Evolutionary conservation across 2,797 vertebrate genomes (phyloP).

Genomic region (Heteromormyrus szaboi): DNA sequence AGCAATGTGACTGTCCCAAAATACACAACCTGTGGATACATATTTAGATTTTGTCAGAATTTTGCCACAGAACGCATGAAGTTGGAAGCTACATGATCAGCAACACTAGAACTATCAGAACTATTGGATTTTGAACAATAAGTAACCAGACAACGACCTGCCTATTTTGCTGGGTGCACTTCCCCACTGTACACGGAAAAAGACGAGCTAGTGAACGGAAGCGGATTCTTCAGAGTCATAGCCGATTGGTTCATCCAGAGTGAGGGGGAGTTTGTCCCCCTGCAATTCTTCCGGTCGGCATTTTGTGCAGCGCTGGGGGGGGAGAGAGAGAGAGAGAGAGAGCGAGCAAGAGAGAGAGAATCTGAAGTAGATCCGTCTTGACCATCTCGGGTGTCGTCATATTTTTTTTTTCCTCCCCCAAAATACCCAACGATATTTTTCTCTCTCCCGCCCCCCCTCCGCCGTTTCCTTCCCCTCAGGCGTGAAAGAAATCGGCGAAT

Average conservation of each 20-base stretch:
- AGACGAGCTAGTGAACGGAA: conserved; percentile 33
- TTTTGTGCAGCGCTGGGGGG: conserved; percentile 82
- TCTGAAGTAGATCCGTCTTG: conserved; percentile 45
- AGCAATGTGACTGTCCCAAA: not conserved
- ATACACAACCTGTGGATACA: not conserved
- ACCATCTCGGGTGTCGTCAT: conserved; percentile 44
- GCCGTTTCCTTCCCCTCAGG: not conserved
- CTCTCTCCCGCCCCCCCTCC: not conserved
- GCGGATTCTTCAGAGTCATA: conserved; percentile 51
- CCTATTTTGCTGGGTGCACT: not conserved
- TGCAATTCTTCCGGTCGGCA: conserved; percentile 88
- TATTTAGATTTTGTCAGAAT: not conserved
- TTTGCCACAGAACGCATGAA: not conserved
- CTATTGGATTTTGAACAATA: not conserved
- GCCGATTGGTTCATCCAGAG: conserved; percentile 73
- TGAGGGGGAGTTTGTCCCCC: conserved; percentile 80
- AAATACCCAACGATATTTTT: conserved; percentile 26
- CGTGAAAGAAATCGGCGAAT: conserved; percentile 21
- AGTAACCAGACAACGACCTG: not conserved
- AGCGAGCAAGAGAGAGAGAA: conserved; percentile 40
- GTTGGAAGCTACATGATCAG: not conserved
- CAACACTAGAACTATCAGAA: not conserved
- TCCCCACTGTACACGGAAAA: not conserved
- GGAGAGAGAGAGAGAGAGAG: conserved; percentile 34
- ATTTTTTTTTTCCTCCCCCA: conserved; percentile 27